These are phyloP conservation scores for Pachycephala philippinensis DNA, from an alignment of 2,113 vertebrate species.

Conservation along the genomic window DNA sequence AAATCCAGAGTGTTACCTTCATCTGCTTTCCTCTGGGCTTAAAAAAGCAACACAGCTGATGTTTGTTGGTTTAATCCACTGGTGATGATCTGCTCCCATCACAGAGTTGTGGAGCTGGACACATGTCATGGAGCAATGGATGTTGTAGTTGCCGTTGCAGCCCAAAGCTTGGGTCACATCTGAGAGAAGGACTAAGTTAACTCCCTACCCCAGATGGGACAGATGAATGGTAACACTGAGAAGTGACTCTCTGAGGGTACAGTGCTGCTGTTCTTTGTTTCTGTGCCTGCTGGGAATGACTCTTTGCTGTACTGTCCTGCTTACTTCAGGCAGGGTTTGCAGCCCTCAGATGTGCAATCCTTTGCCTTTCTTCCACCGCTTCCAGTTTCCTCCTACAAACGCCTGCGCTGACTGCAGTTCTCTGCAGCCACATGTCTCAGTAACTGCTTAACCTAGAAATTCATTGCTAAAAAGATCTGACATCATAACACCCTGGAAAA, in stretches of 20 bases:
- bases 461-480: slow-evolving; percentile 43
- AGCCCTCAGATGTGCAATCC: background rate
- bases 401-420: background rate
- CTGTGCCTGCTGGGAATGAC: background rate
- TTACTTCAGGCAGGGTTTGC: slow-evolving; percentile 1
- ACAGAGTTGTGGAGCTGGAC: background rate
- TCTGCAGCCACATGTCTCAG: background rate
- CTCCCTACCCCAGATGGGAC: rapidly evolving
- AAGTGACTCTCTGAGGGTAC: background rate
- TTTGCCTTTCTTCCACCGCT: background rate
- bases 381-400: slow-evolving; percentile 15
- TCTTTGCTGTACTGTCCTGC: background rate
- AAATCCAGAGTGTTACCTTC: background rate
- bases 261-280: background rate
- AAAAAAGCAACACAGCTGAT: background rate
- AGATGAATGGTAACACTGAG: background rate
- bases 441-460: slow-evolving; percentile 49
- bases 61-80: background rate
- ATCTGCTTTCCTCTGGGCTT: background rate
- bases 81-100: background rate
- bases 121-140: background rate
- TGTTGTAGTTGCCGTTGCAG: background rate
- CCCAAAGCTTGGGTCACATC: background rate
- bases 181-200: background rate
- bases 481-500: slow-evolving; percentile 18